These are phyloP conservation scores for Lasioglossum lativentre DNA, from an alignment of 2,888 invertebrate species.

Conservation along the genomic window DNA sequence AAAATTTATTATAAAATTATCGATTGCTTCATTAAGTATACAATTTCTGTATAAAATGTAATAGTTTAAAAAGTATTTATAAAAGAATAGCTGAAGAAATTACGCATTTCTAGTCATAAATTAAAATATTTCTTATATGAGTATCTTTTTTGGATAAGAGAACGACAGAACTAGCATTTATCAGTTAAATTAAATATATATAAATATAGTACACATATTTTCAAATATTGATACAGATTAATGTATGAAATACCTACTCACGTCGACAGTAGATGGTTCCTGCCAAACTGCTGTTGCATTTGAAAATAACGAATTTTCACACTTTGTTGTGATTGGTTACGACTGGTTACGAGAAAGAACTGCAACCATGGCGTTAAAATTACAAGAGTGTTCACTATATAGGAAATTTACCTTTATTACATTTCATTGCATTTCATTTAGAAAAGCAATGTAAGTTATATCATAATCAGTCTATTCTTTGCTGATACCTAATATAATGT, in stretches of 20 bases:
- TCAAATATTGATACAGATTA: background rate
- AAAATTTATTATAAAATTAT: background rate
- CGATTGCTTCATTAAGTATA: background rate
- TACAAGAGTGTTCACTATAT: background rate
- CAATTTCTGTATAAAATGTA: background rate
- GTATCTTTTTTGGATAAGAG: background rate
- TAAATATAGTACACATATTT: background rate
- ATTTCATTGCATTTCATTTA: too few species aligned
- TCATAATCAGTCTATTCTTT: too few species aligned
- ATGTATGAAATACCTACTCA: slow-evolving; percentile 10
- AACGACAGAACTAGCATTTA: background rate
- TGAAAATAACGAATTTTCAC: slow-evolving; percentile 59
- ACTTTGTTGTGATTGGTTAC: slow-evolving; percentile 36
- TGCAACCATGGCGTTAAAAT: background rate
- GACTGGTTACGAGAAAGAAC: background rate
- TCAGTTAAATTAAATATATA: too few species aligned
- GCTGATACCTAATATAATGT: too few species aligned
- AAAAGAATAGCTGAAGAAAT: background rate
- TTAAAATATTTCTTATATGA: background rate
- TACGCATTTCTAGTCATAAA: background rate
- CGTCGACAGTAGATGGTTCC: background rate
- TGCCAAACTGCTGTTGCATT: slow-evolving; percentile 27
- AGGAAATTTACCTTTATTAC: too few species aligned
- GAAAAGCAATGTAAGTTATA: too few species aligned
- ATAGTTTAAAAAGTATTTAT: background rate